Evolutionary conservation across 2,797 vertebrate species (phyloP), one percentile per base, ranked within the genome.

Genomic region (Pseudochromis fuscus): DNA sequence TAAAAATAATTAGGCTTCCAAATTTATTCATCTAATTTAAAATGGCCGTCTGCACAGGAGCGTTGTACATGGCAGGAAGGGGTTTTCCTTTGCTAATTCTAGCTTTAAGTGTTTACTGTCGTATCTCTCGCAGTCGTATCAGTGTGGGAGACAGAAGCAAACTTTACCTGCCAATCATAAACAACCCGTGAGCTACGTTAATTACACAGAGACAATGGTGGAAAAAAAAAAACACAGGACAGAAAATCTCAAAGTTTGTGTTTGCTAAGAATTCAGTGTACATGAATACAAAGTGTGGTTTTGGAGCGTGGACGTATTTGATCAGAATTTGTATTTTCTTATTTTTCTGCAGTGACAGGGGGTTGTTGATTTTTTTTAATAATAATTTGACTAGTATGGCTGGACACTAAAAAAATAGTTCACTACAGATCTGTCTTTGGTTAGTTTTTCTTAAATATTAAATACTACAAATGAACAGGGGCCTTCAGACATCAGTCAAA

Each of bases 21-120:
- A 93, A 92, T 93, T 85, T 93, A 91, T 93, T 92, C 87, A 92
- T 92, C 78, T 90, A 83, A 91, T 93, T 93, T 93, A 86, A 90
- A 92, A 89, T 77, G 80, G 78, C 80, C 49, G 27, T 83, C 62
- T 76, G 71, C 87, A 82, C 70, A 69, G 65, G 59, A 72, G 76
- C 70, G 65, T 79, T 80, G 81, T 77, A 60, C 19, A 18, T 3
- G 33, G 63, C 28, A 79, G 62, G 76, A 80, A 79, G 58, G 67
- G 79, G 66, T 46, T 87, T 82, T 75, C 83, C 86, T 38, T 24
- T n/a, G 3, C 63, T 92, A 92, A 92, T 88, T 90, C 83, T 85
- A 33, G 89, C 91, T 91, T 65, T 82, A 51, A 91, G 89, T 89
- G 86, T 91, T 91, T 91, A 81, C 84, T 82, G 65, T 72, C 19